Evolutionary conservation across 2,797 vertebrate species (phyloP).

Genomic region (Anas acuta): DNA sequence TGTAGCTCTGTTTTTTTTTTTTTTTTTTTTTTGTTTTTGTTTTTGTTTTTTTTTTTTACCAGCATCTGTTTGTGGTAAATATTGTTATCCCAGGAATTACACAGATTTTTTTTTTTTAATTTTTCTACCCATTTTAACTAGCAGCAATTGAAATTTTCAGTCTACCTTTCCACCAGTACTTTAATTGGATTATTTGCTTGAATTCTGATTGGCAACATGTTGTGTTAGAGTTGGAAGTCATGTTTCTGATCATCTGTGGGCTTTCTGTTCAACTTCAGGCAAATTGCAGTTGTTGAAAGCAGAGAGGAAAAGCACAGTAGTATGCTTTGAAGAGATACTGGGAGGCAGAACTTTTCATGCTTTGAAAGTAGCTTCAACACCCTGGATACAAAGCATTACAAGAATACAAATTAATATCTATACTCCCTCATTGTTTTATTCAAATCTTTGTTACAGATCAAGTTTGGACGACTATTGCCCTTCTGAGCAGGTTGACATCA

Average conservation of each 20-base stretch:
- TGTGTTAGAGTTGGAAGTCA: background rate
- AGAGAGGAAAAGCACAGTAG: background rate
- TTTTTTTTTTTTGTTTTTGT: background rate
- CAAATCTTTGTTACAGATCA: conserved; percentile 80
- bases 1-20: background rate
- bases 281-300: background rate
- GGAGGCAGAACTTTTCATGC: background rate
- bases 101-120: background rate
- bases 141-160: background rate
- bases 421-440: background rate
- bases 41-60: background rate
- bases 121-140: background rate
- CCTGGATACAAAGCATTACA: background rate
- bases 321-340: background rate
- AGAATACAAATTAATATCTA: background rate
- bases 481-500: conserved; percentile 87
- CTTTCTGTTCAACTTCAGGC: background rate
- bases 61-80: background rate
- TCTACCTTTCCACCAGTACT: background rate
- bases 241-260: background rate
- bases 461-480: conserved; percentile 98
- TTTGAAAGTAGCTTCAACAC: background rate
- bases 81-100: background rate
- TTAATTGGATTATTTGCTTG: background rate
- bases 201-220: background rate